phyloP scores from a whole-genome alignment of 2,888 invertebrate species.

The Ophraella communa region DNA sequence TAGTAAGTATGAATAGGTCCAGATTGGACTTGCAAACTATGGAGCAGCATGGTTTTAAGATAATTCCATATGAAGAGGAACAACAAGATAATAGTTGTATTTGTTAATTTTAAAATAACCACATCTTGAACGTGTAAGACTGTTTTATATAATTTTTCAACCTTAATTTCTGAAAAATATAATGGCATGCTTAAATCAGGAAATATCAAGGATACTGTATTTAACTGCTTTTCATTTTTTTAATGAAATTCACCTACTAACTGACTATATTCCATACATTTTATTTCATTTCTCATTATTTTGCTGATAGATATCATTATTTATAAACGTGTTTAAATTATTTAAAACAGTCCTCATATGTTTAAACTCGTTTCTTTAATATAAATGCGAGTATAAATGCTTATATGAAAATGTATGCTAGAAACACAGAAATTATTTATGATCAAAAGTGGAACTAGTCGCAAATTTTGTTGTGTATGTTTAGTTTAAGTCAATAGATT shows the following conservation, averaged over 20 bases:
- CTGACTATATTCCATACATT: no score
- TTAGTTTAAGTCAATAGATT: background rate
- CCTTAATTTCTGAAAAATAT: no score
- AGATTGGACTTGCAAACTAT: conserved; percentile 80
- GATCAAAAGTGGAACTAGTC: background rate
- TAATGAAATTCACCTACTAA: no score
- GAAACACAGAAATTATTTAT: background rate
- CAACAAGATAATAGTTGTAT: conserved; percentile 60
- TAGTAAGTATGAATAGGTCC: conserved; percentile 82
- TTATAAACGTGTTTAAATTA: no score
- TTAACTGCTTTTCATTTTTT: no score
- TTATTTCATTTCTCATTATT: background rate
- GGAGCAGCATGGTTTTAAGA: conserved; percentile 79
- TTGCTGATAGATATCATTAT: background rate
- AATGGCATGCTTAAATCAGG: no score
- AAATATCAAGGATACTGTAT: no score
- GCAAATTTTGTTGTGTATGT: background rate
- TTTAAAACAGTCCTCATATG: background rate
- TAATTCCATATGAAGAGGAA: conserved; percentile 68
- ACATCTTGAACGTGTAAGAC: background rate
- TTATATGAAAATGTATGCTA: background rate
- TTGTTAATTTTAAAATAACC: conserved; percentile 53
- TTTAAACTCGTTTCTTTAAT: background rate
- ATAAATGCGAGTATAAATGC: background rate
- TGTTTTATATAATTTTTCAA: background rate